These are phyloP conservation scores for Chironomus tentans DNA, from an alignment of 2,888 invertebrate species.

Conservation along the genomic window DNA sequence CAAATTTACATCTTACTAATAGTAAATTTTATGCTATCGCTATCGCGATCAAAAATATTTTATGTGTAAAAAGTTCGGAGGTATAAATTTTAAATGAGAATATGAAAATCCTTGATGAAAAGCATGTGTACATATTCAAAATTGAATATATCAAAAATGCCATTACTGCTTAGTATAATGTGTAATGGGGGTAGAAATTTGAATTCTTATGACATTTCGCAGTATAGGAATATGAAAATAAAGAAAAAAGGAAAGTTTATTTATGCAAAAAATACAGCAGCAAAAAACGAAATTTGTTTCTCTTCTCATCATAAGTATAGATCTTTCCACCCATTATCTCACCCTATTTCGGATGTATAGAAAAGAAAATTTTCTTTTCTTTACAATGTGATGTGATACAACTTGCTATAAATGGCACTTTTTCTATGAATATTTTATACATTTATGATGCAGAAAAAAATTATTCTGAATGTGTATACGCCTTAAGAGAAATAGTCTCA, in stretches of 20 bases:
- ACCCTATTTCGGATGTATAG: no score
- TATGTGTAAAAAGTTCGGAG: no score
- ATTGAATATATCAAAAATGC: no score
- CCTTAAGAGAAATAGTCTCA: constrained; percentile 20
- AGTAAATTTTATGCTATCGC: not conserved
- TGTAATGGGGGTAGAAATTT: not conserved
- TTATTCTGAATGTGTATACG: not conserved
- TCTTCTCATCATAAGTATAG: not conserved
- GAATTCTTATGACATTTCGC: not conserved
- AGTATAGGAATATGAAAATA: not conserved
- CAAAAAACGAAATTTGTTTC: constrained; percentile 3
- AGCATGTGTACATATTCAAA: no score
- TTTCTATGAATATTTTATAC: constrained; percentile 28
- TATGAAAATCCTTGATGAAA: no score
- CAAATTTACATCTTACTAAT: no score
- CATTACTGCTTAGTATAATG: not conserved
- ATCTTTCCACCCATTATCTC: not conserved
- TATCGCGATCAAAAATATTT: not conserved
- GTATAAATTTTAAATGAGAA: no score
- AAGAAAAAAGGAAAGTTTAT: not conserved
- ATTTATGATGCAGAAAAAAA: constrained; percentile 15
- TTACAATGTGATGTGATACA: not conserved
- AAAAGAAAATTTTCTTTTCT: not conserved
- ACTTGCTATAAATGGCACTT: constrained; percentile 27
- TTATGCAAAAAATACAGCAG: constrained; percentile 1